These are phyloP conservation scores for Crotophaga sulcirostris DNA, from an alignment of 2,113 vertebrate genomes.

Conservation along the genomic window DNA sequence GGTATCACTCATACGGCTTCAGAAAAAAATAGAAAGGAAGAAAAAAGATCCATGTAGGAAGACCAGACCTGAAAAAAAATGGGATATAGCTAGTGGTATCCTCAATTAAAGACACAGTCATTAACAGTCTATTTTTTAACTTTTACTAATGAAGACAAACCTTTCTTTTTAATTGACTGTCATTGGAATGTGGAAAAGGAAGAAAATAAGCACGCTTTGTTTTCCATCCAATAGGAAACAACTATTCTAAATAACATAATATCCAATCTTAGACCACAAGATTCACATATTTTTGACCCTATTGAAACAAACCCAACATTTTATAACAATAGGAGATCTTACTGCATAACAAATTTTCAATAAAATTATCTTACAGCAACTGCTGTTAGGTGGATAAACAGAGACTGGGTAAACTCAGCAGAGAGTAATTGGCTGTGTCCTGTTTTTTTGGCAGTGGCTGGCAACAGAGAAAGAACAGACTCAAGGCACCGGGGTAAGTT, in stretches of 20 bases:
- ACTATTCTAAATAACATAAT: background rate
- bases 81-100: background rate
- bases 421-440: slow-evolving; percentile 85
- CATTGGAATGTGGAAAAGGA: background rate
- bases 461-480: slow-evolving; percentile 70
- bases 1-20: background rate
- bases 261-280: background rate
- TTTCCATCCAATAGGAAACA: background rate
- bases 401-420: slow-evolving; percentile 75
- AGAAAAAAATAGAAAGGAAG: background rate
- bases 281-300: slow-evolving; percentile 5
- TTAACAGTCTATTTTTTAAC: background rate
- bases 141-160: background rate
- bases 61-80: background rate
- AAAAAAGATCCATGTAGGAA: background rate
- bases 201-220: background rate
- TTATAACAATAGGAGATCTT: slow-evolving; percentile 27
- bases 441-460: slow-evolving; percentile 74
- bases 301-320: slow-evolving; percentile 18
- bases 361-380: slow-evolving; percentile 53
- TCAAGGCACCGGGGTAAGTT: slow-evolving; percentile 74
- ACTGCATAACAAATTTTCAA: slow-evolving; percentile 47
- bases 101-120: background rate
- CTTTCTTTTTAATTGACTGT: background rate
- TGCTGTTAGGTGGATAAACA: slow-evolving; percentile 79